Conservation (phyloP, 2,113 vertebrate species). For the Pseudolaguvia tuberculata region DNA sequence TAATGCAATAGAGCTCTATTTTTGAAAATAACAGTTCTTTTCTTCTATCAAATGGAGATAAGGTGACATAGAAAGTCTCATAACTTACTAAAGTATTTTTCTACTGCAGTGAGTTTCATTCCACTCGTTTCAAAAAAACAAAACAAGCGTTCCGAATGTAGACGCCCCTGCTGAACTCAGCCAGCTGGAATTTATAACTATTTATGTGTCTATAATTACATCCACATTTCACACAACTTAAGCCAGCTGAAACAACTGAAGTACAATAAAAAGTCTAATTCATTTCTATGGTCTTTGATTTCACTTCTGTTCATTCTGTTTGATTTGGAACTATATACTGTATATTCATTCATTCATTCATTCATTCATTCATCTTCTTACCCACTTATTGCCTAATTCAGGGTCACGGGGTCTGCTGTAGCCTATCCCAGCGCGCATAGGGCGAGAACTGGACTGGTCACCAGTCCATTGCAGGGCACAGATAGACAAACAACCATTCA, state of each 20-base stretch:
- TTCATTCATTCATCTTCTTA: too few species aligned
- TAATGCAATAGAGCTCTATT: conserved; percentile 12
- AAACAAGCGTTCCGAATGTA: neutral
- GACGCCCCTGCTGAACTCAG: conserved; percentile 9
- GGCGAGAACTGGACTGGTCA: too few species aligned
- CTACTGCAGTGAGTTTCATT: conserved; percentile 9
- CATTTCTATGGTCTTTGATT: neutral
- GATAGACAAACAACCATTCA: too few species aligned
- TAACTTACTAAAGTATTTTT: conserved; percentile 5
- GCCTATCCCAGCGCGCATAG: too few species aligned
- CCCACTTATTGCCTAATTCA: too few species aligned
- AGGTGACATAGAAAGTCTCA: neutral
- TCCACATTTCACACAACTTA: conserved; percentile 23
- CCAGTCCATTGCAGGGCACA: too few species aligned
- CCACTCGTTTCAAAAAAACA: neutral
- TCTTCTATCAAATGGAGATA: neutral
- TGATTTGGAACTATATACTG: too few species aligned
- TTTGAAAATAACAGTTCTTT: neutral
- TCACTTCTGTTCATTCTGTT: neutral
- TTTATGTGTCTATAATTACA: conserved; percentile 7
- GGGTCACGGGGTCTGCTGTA: too few species aligned
- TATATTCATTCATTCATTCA: too few species aligned
- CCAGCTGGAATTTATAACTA: conserved; percentile 20
- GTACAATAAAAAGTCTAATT: conserved; percentile 1
- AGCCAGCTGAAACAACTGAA: conserved; percentile 12